Percentiles rank a stretch among this genome's conserved stretches.
Conservation (phyloP, 2,797 vertebrate genomes). For the Adrianichthys oophorus region DNA sequence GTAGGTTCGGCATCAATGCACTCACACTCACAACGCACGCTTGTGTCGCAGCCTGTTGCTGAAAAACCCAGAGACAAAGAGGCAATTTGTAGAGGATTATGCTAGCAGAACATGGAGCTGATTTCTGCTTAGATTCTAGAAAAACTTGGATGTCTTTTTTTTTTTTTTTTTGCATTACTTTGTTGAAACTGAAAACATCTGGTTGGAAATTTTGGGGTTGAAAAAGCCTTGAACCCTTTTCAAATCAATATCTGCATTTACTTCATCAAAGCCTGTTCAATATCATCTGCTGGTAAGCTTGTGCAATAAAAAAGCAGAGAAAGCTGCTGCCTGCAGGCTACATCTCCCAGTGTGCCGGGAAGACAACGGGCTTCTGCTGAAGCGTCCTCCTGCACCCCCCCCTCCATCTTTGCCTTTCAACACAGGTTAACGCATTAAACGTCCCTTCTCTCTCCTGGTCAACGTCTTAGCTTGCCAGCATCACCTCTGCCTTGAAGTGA, state of each 20-base stretch:
- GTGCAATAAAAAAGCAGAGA: slow-evolving; percentile 19
- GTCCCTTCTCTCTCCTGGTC: slow-evolving; percentile 24
- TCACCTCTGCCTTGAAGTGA: slow-evolving; percentile 44
- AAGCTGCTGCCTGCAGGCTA: slow-evolving; percentile 51
- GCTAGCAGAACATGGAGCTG: slow-evolving; percentile 41
- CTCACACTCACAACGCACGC: slow-evolving; percentile 1
- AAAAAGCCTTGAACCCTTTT: slow-evolving; percentile 32
- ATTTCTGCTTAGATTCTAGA: slow-evolving; percentile 37
- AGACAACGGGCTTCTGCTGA: slow-evolving; percentile 56
- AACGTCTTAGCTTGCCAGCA: slow-evolving; percentile 36
- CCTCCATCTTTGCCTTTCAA: slow-evolving; percentile 41
- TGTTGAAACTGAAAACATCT: slow-evolving; percentile 27
- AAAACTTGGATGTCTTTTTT: slow-evolving; percentile 19
- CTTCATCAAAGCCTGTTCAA: slow-evolving; percentile 31
- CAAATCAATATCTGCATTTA: slow-evolving; percentile 43
- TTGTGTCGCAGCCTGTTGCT: slow-evolving; percentile 1
- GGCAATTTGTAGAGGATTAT: background rate
- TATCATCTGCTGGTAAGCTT: slow-evolving; percentile 22
- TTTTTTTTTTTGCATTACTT: slow-evolving; percentile 25
- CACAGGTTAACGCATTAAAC: slow-evolving; percentile 22
- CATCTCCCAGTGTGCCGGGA: slow-evolving; percentile 44
- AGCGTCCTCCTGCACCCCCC: slow-evolving; percentile 41
- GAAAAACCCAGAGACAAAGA: slow-evolving; percentile 13
- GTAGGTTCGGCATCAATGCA: slow-evolving; percentile 15
- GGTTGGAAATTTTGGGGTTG: slow-evolving; percentile 12